Percentiles rank a stretch among this genome's conserved stretches.
Evolutionary conservation across 37 sponge, comb jelly and placozoan genomes (phyloP).

Genomic region (Bolinopsis microptera): DNA sequence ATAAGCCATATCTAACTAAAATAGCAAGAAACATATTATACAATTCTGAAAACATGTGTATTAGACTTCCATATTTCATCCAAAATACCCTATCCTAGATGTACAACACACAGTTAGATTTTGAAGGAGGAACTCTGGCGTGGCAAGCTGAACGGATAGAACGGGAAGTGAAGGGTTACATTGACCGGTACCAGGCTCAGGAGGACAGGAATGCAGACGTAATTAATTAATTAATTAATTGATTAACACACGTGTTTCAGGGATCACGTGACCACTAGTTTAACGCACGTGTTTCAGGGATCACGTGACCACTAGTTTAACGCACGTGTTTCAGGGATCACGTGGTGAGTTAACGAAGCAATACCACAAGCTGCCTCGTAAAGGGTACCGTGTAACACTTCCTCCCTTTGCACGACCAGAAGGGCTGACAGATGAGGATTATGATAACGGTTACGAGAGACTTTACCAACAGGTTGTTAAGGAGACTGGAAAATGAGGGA

Average conservation of each 20-base stretch:
- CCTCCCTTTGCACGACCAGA: neutral
- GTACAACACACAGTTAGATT: conserved; percentile 46
- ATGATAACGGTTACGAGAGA: neutral
- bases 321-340: neutral
- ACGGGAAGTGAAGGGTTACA: neutral
- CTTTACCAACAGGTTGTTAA: neutral
- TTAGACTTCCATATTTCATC: too few species aligned
- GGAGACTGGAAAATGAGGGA: neutral
- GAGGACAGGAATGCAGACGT: neutral
- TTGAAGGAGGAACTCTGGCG: conserved; percentile 14
- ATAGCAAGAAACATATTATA: neutral
- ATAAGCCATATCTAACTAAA: neutral
- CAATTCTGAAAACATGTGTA: neutral
- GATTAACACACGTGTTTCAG: neutral
- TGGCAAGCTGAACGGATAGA: conserved; percentile 40
- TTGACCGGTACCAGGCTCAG: neutral
- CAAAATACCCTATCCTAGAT: too few species aligned
- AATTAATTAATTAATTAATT: neutral
- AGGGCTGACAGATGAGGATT: neutral
- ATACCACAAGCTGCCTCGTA: neutral
- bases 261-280: neutral
- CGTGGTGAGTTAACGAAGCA: neutral
- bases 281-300: neutral
- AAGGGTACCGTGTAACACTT: neutral
- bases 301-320: neutral